Percentiles rank a stretch among this genome's conserved stretches.
These are phyloP conservation scores for Tor tambroides DNA, from an alignment of 2,113 vertebrate species.

Conservation along the genomic window DNA sequence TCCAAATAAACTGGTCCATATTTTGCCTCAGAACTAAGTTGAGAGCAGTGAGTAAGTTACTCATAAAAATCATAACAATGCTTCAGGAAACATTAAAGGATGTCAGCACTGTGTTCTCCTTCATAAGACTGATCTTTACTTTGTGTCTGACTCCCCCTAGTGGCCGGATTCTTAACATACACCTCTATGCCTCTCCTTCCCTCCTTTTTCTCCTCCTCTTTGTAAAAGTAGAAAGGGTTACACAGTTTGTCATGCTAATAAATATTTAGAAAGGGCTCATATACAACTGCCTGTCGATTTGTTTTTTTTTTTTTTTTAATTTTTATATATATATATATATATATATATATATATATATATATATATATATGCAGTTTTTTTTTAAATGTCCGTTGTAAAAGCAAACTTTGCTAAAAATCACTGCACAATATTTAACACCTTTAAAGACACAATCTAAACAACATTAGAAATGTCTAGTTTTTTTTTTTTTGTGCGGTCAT, in stretches of 20 bases:
- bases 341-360: no score
- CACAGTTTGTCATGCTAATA: background rate
- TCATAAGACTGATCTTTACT: background rate
- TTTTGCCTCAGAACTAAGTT: background rate
- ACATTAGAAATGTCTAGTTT: no score
- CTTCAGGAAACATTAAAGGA: background rate
- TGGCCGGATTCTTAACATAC: background rate
- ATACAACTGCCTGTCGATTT: no score
- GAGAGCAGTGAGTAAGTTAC: background rate
- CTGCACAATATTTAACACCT: no score
- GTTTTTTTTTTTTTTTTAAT: no score
- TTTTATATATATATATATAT: no score
- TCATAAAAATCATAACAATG: background rate
- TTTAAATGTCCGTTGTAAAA: no score
- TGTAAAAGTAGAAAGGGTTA: background rate
- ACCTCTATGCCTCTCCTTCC: background rate
- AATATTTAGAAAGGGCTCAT: no score
- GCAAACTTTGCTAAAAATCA: background rate
- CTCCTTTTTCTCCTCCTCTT: background rate
- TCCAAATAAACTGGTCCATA: conserved; percentile 11
- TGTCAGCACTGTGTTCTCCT: no score
- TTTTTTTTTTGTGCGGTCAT: no score
- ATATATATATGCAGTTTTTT: no score
- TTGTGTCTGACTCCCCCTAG: conserved; percentile 3
- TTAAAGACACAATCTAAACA: background rate